Percentiles rank a stretch among this genome's conserved stretches.
These are phyloP conservation scores for Calephelis perditalis DNA, from an alignment of 2,888 invertebrate genomes.

Conservation along the genomic window DNA sequence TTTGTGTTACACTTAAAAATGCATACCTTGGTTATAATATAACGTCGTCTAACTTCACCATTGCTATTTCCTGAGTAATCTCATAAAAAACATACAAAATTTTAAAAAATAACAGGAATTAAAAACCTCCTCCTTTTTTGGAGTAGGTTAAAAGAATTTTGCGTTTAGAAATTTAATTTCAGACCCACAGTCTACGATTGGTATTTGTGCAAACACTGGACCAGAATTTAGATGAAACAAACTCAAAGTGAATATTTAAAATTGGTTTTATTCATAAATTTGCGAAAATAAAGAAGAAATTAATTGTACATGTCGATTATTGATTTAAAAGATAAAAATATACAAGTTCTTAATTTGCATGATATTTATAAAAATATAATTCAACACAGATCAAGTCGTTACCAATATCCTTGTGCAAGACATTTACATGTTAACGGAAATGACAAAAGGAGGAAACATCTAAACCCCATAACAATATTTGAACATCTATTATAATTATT, in stretches of 20 bases:
- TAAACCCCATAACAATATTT: slow-evolving; percentile 73
- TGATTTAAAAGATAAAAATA: slow-evolving; percentile 75
- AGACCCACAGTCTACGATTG: not conserved
- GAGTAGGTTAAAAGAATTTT: too few species aligned
- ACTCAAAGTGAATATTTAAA: slow-evolving; percentile 57
- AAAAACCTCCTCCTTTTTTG: too few species aligned
- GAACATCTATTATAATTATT: slow-evolving; percentile 75
- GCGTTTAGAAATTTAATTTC: too few species aligned
- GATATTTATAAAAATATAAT: slow-evolving; percentile 77
- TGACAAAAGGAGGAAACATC: slow-evolving; percentile 66
- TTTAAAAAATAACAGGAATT: too few species aligned
- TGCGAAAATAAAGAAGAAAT: slow-evolving; percentile 68
- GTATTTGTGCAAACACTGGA: not conserved
- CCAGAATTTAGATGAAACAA: slow-evolving; percentile 21
- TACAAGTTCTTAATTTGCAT: slow-evolving; percentile 72
- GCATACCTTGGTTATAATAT: too few species aligned
- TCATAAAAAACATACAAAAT: too few species aligned
- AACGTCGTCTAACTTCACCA: too few species aligned
- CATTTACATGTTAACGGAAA: slow-evolving; percentile 67
- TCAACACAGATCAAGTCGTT: slow-evolving; percentile 74
- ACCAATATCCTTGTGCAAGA: slow-evolving; percentile 78
- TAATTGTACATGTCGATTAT: slow-evolving; percentile 76
- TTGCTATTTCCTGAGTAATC: too few species aligned
- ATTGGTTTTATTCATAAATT: slow-evolving; percentile 76
- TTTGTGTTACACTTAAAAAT: too few species aligned